Conservation (phyloP, 64 coral and sea anemone genomes). For the Trachythela sp. region DNA sequence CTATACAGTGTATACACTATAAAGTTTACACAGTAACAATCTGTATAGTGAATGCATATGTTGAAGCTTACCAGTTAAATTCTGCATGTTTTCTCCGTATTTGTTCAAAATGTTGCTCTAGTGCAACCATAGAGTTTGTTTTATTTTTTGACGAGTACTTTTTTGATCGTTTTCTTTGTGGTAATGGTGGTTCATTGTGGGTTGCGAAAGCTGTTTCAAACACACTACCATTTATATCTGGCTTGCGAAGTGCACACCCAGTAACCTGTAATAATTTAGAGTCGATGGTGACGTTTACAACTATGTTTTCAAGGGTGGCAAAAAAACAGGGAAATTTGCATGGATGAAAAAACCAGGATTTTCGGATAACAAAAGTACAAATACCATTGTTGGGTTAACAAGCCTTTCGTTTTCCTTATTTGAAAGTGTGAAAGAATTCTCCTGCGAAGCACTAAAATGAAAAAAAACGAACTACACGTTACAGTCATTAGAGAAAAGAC, state of each 20-base stretch:
- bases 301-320: too few relatives aligned
- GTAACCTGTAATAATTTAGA: not conserved
- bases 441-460: not conserved
- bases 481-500: not conserved
- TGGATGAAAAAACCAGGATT: not conserved
- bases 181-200: not conserved
- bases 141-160: not conserved
- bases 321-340: too few relatives aligned
- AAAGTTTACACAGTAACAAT: too few relatives aligned
- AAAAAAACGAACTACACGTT: not conserved
- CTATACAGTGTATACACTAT: too few relatives aligned
- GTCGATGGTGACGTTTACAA: not conserved
- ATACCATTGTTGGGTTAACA: not conserved
- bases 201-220: not conserved
- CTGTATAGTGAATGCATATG: too few relatives aligned
- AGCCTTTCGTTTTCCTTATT: not conserved
- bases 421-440: not conserved
- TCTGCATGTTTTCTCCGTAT: conserved; percentile 17
- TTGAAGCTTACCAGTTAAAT: not conserved
- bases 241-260: not conserved
- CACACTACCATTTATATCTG: not conserved
- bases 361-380: not conserved
- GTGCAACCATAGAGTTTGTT: not conserved
- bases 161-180: not conserved
- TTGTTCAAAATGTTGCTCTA: not conserved